Evolutionary conservation across 1,140 invertebrate species (phyloP).

Genomic region (Drosophila ananassae): DNA sequence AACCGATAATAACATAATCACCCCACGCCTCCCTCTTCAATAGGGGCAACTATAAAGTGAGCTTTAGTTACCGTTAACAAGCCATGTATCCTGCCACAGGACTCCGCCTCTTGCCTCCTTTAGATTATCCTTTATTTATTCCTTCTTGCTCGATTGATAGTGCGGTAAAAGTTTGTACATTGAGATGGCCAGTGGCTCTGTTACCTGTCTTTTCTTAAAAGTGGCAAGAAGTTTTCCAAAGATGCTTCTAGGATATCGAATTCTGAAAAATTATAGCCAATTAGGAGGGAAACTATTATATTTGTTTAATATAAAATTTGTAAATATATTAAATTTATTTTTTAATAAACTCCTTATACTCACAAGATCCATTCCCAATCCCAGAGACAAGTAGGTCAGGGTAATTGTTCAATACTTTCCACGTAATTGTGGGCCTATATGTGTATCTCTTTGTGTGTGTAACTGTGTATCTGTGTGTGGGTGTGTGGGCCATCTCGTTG

Average conservation of each 20-base stretch:
- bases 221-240: too few species aligned
- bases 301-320: neutral
- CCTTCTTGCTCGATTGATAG: slow-evolving; percentile 32
- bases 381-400: slow-evolving; percentile 38
- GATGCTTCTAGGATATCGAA: too few species aligned
- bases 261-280: too few species aligned
- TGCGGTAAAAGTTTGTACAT: slow-evolving; percentile 23
- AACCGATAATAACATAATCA: slow-evolving; percentile 80
- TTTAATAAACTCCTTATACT: neutral
- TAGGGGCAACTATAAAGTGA: slow-evolving; percentile 42
- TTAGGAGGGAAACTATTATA: neutral
- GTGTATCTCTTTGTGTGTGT: neutral
- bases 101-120: neutral
- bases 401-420: slow-evolving; percentile 67
- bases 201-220: neutral
- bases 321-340: neutral
- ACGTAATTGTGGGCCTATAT: slow-evolving; percentile 13
- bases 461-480: neutral
- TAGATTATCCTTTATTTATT: neutral
- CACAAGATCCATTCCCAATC: neutral
- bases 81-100: slow-evolving; percentile 50
- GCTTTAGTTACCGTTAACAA: slow-evolving; percentile 75
- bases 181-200: slow-evolving; percentile 11
- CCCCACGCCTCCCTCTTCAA: slow-evolving; percentile 19
- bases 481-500: slow-evolving; percentile 19